Base-by-base conservation (phyloP, 37 sponge, comb jelly and placozoan species). In the Eunapius fragilis region DNA sequence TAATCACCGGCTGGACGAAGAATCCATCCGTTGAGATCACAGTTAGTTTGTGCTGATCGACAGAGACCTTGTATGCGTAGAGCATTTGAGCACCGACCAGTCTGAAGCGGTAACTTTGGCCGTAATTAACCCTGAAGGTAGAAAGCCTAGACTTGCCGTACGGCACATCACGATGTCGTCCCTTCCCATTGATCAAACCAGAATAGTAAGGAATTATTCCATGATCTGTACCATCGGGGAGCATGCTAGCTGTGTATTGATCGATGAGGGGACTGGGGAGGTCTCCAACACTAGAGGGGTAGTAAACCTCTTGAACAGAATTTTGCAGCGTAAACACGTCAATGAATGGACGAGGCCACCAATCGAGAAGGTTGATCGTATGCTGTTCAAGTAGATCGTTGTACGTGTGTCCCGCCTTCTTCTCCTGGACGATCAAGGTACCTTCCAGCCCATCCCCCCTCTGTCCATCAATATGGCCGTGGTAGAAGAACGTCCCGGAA, bases 401-500 rank as follows among this genome's bases (percentile, higher is more conserved):
- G 71, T 70, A 83, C 0, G 48, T 36, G 0, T 3, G n/a, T 1
- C 36, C 58, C 0, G 81, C 45, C 19, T 50, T n/a, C 14, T 33
- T 50, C n/a, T 90, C 94, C 31, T 76, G 37, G 41, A 93, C 77
- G 67, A 96, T 82, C 7, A 93, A 78, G 22, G 74, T 88, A 33
- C 97, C 97, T 73, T 81, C 87, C 28, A 89, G 69, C 4, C 92
- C 92, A 45, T 92, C 93, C 3, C 88, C 48, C 34, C 93, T 73
- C 76, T 95, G 95, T 17, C 85, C 41, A 11, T 68, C 90, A 6
- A 68, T 85, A 58, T 96, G 96, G 47, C 90, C 80, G 58, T 96
- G 96, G 85, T 93, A 96, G 94, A 93, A 96, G 82, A 86, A 91
- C 6, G 96, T 89, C 2, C 96, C 96, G 25, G 94, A 69, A 17